phyloP scores from a whole-genome alignment of 2,113 vertebrate species.

The Mirza zaza region DNA sequence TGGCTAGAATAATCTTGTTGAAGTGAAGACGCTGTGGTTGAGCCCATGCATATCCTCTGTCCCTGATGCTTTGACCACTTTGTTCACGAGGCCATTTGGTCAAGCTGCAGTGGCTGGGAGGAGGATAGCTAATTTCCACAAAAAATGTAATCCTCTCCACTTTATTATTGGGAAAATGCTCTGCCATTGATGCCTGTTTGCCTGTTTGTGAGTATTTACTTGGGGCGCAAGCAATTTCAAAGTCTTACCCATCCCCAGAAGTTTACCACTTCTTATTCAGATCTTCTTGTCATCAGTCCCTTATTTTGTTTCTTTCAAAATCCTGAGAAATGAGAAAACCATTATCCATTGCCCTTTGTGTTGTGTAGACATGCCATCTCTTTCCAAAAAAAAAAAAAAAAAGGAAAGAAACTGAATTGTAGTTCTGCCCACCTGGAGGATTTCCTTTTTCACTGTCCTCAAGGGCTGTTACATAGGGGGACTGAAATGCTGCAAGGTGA shows the following conservation, averaged over 20 bases:
- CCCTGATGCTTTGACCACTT: background rate
- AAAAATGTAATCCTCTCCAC: background rate
- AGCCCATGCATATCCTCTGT: background rate
- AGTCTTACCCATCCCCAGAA: background rate
- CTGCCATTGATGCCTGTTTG: background rate
- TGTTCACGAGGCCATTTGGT: background rate
- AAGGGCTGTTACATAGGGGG: background rate
- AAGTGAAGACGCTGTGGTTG: background rate
- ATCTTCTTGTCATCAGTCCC: background rate
- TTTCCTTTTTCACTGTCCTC: background rate
- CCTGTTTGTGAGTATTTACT: background rate
- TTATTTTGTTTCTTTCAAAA: background rate
- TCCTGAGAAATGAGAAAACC: background rate
- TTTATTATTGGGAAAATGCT: background rate
- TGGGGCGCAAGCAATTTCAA: background rate
- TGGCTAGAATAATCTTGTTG: background rate
- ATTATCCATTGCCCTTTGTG: background rate
- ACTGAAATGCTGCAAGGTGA: background rate
- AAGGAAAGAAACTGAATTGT: background rate
- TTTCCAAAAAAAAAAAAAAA: background rate
- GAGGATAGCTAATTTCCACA: background rate
- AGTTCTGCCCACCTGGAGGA: background rate
- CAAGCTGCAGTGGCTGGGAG: background rate
- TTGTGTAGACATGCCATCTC: background rate
- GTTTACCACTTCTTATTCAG: background rate